phyloP scores from a whole-genome alignment of 1,140 invertebrate genomes.

The Anadara kagoshimensis region DNA sequence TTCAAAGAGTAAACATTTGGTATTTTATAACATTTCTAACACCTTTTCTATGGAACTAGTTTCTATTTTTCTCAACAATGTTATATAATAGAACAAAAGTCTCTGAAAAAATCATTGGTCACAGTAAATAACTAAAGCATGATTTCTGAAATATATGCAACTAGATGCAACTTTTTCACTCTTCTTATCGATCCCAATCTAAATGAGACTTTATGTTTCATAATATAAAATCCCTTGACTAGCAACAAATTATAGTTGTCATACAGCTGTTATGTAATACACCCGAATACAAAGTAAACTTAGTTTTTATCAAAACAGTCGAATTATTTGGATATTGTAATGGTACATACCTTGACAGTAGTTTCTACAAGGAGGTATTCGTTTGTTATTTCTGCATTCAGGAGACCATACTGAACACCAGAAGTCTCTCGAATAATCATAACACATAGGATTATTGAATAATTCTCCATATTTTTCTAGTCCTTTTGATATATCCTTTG shows the following conservation, averaged over 20 bases:
- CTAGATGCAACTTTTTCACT: neutral
- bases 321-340: no score
- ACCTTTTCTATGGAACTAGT: no score
- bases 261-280: no score
- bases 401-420: slow-evolving; percentile 50
- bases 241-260: no score
- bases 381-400: slow-evolving; percentile 40
- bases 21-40: neutral
- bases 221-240: no score
- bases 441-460: slow-evolving; percentile 14
- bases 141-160: neutral
- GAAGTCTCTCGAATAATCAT: slow-evolving; percentile 45
- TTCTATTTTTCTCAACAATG: no score
- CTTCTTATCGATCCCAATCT: no score
- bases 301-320: slow-evolving; percentile 4
- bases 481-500: slow-evolving; percentile 25
- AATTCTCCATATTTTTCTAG: no score
- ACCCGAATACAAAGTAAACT: no score
- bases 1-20: neutral
- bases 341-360: slow-evolving; percentile 51
- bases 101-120: no score
- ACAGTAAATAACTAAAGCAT: neutral
- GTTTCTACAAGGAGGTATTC: slow-evolving; percentile 48
- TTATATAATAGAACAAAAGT: no score
- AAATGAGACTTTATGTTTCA: no score